Evolutionary conservation across 2,797 vertebrate genomes (phyloP).

Genomic region (Carduelis carduelis): DNA sequence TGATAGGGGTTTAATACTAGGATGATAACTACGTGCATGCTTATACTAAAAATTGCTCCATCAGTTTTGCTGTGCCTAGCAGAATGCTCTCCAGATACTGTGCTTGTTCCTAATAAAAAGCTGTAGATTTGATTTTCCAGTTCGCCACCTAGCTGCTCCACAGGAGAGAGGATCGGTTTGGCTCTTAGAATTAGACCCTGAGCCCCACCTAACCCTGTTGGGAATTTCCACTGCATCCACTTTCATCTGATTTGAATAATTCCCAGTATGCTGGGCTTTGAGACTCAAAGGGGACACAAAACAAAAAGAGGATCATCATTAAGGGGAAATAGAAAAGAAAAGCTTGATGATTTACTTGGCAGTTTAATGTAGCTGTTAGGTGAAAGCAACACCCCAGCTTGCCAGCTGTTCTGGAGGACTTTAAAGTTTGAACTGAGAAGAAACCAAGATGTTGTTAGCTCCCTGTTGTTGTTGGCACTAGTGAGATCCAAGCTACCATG

Average conservation of each 20-base stretch:
- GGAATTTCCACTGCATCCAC: neutral
- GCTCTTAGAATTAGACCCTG: neutral
- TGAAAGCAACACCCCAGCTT: neutral
- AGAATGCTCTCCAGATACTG: neutral
- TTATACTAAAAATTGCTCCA: neutral
- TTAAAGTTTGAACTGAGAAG: neutral
- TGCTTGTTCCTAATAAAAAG: constrained; percentile 56
- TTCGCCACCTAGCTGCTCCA: constrained; percentile 1
- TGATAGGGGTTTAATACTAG: neutral
- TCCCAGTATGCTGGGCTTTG: neutral
- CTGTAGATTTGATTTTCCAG: constrained; percentile 49
- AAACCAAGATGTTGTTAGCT: neutral
- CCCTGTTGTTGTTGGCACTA: neutral
- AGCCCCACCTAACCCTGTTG: neutral
- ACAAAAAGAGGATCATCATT: neutral
- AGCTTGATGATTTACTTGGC: neutral
- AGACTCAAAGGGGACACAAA: neutral
- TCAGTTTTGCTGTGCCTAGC: neutral
- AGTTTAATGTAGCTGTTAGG: neutral
- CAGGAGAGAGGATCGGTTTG: neutral
- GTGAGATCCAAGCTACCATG: neutral
- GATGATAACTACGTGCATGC: neutral
- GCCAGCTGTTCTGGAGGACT: neutral
- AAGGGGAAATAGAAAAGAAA: neutral
- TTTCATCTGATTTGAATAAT: constrained; percentile 14